Conservation (phyloP, 1,140 invertebrate genomes). For the Caenorhabditis brenneri region DNA sequence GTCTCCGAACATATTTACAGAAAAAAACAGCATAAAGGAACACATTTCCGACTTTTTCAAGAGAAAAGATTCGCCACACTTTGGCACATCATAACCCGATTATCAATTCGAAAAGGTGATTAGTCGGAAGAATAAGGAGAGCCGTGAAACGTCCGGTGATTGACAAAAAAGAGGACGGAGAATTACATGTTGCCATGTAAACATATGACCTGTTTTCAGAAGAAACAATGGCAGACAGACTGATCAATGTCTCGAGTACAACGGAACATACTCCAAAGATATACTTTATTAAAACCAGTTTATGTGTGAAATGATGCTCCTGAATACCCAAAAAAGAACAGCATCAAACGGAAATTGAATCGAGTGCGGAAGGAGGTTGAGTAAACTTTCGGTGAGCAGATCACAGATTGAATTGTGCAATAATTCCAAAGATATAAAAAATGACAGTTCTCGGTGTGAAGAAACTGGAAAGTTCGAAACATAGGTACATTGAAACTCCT, state of each 20-base stretch:
- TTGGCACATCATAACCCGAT: conserved; percentile 32
- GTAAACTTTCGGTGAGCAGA: not conserved
- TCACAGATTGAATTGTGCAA: conserved; percentile 37
- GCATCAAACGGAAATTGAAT: not conserved
- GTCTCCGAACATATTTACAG: too few species aligned
- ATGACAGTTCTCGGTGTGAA: not conserved
- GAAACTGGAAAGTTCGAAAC: too few species aligned
- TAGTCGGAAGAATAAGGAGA: not conserved
- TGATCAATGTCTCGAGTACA: not conserved
- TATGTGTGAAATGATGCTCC: too few species aligned
- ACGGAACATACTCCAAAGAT: conserved; percentile 13
- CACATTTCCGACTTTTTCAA: too few species aligned
- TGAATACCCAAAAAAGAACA: conserved; percentile 29
- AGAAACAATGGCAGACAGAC: not conserved
- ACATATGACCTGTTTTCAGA: conserved; percentile 29
- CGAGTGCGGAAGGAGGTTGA: not conserved
- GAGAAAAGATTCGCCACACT: not conserved
- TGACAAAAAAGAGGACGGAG: not conserved
- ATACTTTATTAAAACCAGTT: too few species aligned
- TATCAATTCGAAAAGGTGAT: conserved; percentile 27
- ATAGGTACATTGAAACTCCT: too few species aligned
- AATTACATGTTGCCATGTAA: conserved; percentile 39
- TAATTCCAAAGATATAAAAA: not conserved
- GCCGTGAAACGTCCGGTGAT: conserved; percentile 34
- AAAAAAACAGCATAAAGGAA: not conserved